Evolutionary conservation across 2,113 vertebrate genomes (phyloP), one percentile per base, ranked within the genome.

Genomic region (Empidonax traillii): DNA sequence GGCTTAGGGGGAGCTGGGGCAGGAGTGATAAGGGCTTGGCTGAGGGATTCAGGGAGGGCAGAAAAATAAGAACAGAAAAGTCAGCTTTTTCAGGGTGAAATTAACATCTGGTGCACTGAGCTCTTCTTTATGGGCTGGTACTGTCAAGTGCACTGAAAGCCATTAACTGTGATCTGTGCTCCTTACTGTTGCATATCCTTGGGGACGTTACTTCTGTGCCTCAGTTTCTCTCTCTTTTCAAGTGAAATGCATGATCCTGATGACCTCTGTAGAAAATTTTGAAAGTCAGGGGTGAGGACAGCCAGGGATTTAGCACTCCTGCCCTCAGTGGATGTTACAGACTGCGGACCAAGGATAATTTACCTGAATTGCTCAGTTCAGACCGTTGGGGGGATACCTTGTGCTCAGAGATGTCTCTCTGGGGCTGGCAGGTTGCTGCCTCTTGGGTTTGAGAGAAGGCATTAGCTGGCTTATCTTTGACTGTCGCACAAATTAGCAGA

Each of bases 151-250:
- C 43, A 31, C 41, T 71, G 61, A 25, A 56, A 27, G 44, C 28
- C 85, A 0, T 51, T 19, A 49, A 49, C 37, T n/a, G 44, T 49
- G 63, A 28, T 25, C 63, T 63, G 39, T 12, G 44, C 30, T 51
- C 39, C 53, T 55, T 27, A 16, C 31, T 41, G 28, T 39, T 74
- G 21, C 8, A 3, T 8, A 35, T 39, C 55, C 55, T 47, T 5
- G 2, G 33, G 30, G 25, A 43, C 0, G 0, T 33, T 31, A 28
- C 23, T 16, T n/a, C 14, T 0, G 0, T 80, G 58, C 39, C 52
- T 65, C 53, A 30, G 17, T 86, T 93, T 86, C 46, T n/a, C 35
- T 37, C 23, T 37, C 12, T 75, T 87, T 47, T 67, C 18, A 65
- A 89, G 47, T 25, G 6, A 47, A 89, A 43, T 71, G 17, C 6